phyloP scores from a whole-genome alignment of 2,113 vertebrate genomes.

The Saguinus midas region DNA sequence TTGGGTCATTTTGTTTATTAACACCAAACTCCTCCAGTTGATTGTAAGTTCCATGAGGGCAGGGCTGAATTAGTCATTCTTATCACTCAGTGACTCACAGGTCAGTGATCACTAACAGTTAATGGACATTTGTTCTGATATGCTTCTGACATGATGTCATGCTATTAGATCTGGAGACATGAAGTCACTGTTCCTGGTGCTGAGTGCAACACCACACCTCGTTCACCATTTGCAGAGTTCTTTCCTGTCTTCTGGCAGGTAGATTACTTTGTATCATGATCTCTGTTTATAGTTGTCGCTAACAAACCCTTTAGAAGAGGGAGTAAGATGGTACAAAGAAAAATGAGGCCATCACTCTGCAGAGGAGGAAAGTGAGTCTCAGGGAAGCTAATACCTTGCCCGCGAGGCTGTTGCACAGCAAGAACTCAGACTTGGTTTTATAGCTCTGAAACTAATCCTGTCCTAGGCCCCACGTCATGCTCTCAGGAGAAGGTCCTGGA shows the following conservation, averaged over 20 bases:
- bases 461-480: accelerated
- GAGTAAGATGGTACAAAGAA: neutral
- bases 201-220: accelerated
- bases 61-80: neutral
- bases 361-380: neutral
- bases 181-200: neutral
- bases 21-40: neutral
- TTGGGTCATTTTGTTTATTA: neutral
- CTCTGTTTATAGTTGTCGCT: neutral
- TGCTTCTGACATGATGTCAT: neutral
- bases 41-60: neutral
- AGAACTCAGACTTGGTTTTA: neutral
- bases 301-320: neutral
- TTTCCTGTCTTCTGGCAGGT: neutral
- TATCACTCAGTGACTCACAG: neutral
- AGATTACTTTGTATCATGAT: neutral
- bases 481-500: neutral
- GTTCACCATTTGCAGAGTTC: neutral
- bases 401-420: neutral
- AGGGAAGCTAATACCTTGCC: neutral
- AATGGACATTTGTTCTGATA: neutral
- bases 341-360: neutral
- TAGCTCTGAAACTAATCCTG: neutral
- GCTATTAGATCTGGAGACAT: neutral
- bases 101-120: neutral